Conservation (phyloP, 2,888 invertebrate genomes). For the Clostera curtula region DNA sequence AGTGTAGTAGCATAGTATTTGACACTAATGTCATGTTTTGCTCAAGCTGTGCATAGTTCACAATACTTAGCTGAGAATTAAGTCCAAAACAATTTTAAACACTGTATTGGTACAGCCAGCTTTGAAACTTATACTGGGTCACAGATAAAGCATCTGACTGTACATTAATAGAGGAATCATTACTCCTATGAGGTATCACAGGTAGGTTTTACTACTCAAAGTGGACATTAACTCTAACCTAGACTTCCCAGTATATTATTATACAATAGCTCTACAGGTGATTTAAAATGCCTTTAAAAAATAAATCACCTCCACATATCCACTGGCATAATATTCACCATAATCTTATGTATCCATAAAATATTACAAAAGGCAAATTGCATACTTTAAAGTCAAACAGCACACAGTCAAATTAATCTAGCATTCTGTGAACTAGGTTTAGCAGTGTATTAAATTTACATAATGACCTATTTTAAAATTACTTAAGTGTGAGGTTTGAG, state of each 20-base stretch:
- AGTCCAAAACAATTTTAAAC: slow-evolving; percentile 23
- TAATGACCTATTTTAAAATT: slow-evolving; percentile 60
- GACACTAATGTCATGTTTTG: background rate
- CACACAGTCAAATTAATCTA: slow-evolving; percentile 32
- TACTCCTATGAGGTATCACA: slow-evolving; percentile 27
- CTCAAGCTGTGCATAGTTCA: slow-evolving; percentile 8
- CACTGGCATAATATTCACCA: slow-evolving; percentile 5
- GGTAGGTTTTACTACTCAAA: slow-evolving; percentile 23
- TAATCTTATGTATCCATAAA: slow-evolving; percentile 15
- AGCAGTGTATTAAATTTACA: slow-evolving; percentile 37
- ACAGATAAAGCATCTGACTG: too few species aligned
- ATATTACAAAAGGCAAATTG: slow-evolving; percentile 18
- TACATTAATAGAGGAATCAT: slow-evolving; percentile 15
- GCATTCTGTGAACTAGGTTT: slow-evolving; percentile 31
- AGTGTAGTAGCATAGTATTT: slow-evolving; percentile 7
- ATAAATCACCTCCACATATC: slow-evolving; percentile 8
- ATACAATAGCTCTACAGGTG: slow-evolving; percentile 12
- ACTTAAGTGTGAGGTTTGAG: slow-evolving; percentile 59
- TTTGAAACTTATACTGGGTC: too few species aligned
- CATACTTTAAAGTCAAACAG: slow-evolving; percentile 26
- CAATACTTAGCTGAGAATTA: slow-evolving; percentile 13
- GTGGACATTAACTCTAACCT: slow-evolving; percentile 13
- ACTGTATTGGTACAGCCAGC: too few species aligned
- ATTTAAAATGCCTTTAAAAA: slow-evolving; percentile 13
- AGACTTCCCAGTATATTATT: slow-evolving; percentile 4